Evolutionary conservation across 2,888 invertebrate genomes (phyloP).

Genomic region (Leptopilina syphax): DNA sequence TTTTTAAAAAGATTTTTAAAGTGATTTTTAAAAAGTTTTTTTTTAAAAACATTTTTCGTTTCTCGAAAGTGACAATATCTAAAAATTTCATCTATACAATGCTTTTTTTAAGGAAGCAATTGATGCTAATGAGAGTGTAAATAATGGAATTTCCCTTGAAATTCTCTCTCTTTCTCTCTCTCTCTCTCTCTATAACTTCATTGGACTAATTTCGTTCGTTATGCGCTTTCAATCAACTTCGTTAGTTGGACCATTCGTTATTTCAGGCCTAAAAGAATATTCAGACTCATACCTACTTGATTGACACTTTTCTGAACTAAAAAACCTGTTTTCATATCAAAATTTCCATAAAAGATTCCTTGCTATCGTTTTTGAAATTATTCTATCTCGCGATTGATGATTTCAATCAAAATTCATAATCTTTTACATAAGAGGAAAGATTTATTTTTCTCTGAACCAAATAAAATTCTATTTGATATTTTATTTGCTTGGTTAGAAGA

Average conservation of each 20-base stretch:
- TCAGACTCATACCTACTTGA: slow-evolving; percentile 22
- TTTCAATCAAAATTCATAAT: too few relatives aligned
- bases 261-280: slow-evolving; percentile 29
- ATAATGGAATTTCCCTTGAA: slow-evolving; percentile 17
- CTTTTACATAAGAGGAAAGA: too few relatives aligned
- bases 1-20: too few relatives aligned
- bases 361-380: background rate
- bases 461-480: too few relatives aligned
- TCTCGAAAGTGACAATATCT: too few relatives aligned
- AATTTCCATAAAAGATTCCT: background rate
- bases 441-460: too few relatives aligned
- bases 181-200: background rate
- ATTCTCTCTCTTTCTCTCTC: too few relatives aligned
- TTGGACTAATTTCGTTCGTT: slow-evolving; percentile 32
- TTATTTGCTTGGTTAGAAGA: too few relatives aligned
- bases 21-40: too few relatives aligned
- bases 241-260: slow-evolving; percentile 35
- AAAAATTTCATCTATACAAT: too few relatives aligned
- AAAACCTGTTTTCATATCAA: background rate
- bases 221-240: slow-evolving; percentile 27
- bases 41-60: too few relatives aligned
- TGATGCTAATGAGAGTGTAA: slow-evolving; percentile 6
- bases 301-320: slow-evolving; percentile 13
- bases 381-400: background rate
- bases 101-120: background rate